These are phyloP conservation scores for Dendrolimus kikuchii DNA, from an alignment of 1,140 invertebrate species.

Conservation along the genomic window DNA sequence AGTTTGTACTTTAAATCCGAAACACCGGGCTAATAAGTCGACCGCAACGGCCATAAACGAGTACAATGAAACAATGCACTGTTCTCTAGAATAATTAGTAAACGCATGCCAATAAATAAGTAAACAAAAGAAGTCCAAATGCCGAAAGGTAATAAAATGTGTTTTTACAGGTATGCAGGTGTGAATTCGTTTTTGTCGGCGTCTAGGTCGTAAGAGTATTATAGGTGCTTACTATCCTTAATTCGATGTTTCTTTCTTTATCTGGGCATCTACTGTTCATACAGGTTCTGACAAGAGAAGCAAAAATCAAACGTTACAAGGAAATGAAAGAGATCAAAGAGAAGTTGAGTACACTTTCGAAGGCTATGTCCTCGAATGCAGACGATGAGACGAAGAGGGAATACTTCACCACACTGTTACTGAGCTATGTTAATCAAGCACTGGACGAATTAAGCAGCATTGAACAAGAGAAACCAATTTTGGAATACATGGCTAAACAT, in stretches of 20 bases:
- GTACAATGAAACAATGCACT: no score
- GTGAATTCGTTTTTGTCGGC: no score
- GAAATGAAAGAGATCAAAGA: constrained; percentile 86
- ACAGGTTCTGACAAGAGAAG: constrained; percentile 57
- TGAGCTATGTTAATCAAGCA: constrained; percentile 81
- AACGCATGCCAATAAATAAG: no score
- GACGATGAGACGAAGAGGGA: constrained; percentile 89
- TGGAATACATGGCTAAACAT: constrained; percentile 80
- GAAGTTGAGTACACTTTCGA: constrained; percentile 77
- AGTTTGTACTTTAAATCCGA: no score
- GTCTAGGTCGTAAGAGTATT: no score
- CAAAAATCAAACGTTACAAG: constrained; percentile 84
- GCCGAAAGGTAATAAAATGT: no score
- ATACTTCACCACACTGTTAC: constrained; percentile 86
- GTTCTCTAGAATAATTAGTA: no score
- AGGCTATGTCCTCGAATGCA: constrained; percentile 75
- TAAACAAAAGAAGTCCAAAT: no score
- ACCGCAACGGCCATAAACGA: no score
- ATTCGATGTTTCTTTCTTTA: constrained; percentile 1
- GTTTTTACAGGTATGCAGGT: no score
- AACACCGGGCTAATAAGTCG: no score
- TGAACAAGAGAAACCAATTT: constrained; percentile 80
- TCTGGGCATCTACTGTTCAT: constrained; percentile 16
- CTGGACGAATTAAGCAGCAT: constrained; percentile 86
- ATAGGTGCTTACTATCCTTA: background rate